Evolutionary conservation across 2,113 vertebrate genomes (phyloP).

Genomic region (Sclerurus mexicanus): DNA sequence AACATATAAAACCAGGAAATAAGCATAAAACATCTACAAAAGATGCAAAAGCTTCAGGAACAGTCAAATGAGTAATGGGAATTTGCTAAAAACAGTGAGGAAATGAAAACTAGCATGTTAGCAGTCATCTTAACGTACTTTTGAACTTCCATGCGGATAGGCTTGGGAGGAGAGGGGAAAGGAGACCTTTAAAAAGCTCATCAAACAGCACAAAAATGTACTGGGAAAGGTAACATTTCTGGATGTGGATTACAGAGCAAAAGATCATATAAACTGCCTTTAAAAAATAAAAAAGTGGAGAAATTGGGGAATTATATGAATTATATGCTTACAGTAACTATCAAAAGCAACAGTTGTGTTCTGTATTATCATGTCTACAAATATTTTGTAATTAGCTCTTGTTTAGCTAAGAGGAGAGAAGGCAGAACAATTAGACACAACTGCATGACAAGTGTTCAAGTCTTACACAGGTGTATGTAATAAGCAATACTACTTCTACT

Average conservation of each 20-base stretch:
- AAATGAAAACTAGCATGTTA: background rate
- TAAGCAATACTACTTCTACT: background rate
- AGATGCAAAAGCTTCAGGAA: background rate
- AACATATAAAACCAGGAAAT: background rate
- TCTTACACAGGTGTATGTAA: background rate
- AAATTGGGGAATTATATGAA: background rate
- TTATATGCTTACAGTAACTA: background rate
- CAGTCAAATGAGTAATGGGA: background rate
- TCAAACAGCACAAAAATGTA: background rate
- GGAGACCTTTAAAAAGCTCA: slow-evolving; percentile 8
- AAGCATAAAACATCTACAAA: background rate
- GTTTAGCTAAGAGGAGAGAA: background rate
- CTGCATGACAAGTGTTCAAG: background rate
- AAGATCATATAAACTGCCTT: background rate
- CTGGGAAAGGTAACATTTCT: background rate
- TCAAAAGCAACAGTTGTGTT: background rate
- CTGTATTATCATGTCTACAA: background rate
- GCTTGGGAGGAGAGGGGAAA: background rate
- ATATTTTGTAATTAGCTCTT: background rate
- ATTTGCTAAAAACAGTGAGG: background rate
- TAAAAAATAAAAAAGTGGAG: background rate
- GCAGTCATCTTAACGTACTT: background rate
- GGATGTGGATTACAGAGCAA: background rate
- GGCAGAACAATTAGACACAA: background rate
- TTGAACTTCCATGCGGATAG: background rate